A percentile compares a stretch with the other conserved stretches of the same genome.
phyloP scores from a whole-genome alignment of 1,140 invertebrate genomes.

The Paramacrobiotus metropolitanus region DNA sequence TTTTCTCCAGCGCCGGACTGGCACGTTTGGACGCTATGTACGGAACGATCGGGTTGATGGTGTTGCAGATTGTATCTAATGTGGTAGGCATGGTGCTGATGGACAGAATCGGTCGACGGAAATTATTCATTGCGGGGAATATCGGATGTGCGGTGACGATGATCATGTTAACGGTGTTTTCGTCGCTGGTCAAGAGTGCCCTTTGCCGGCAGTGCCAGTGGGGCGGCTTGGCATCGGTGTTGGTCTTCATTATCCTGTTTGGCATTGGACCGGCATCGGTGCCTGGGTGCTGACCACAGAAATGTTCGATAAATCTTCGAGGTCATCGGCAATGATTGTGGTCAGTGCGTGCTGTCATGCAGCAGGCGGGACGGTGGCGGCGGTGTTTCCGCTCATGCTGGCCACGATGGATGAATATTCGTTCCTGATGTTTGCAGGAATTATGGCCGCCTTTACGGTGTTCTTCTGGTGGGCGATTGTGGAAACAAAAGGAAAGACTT shows the following conservation, averaged over 20 bases:
- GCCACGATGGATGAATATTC: neutral
- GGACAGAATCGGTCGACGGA: slow-evolving; percentile 53
- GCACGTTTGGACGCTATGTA: slow-evolving; percentile 33
- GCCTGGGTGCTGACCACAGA: neutral
- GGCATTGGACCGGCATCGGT: neutral
- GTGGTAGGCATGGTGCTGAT: slow-evolving; percentile 58
- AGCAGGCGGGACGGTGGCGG: neutral
- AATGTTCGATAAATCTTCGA: neutral
- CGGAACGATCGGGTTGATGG: slow-evolving; percentile 60
- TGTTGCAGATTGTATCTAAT: slow-evolving; percentile 67
- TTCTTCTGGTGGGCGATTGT: neutral
- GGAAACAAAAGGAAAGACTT: neutral
- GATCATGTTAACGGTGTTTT: neutral
- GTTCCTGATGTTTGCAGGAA: neutral
- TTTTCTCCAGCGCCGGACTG: slow-evolving; percentile 46
- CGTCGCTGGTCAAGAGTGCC: neutral
- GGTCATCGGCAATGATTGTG: neutral
- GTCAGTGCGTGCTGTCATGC: neutral
- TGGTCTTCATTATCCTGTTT: neutral
- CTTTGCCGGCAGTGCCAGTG: neutral
- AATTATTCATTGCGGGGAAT: slow-evolving; percentile 40
- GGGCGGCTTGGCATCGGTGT: neutral
- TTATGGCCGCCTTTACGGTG: neutral
- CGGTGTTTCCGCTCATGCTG: neutral
- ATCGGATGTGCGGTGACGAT: neutral